Evolutionary conservation across 2,797 vertebrate species (phyloP).

Genomic region (Hoplostethus mediterraneus): DNA sequence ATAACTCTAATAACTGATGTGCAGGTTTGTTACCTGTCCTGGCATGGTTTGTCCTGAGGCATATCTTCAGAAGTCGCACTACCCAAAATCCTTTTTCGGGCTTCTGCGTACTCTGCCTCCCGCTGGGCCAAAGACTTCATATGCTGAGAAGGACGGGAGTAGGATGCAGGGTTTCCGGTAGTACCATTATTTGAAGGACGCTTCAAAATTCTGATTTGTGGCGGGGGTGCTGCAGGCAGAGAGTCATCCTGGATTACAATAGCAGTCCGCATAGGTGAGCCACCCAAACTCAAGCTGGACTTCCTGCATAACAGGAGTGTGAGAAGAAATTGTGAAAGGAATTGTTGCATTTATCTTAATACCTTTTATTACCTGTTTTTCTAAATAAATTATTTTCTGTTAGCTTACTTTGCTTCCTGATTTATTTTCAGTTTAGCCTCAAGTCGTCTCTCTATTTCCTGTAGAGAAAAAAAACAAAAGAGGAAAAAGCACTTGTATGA

Average conservation of each 20-base stretch:
- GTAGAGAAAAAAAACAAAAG: constrained; percentile 26
- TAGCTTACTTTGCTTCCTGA: constrained; percentile 92
- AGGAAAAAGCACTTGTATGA: background rate
- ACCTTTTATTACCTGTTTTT: background rate
- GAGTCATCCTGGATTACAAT: constrained; percentile 96
- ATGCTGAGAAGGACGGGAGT: constrained; percentile 88
- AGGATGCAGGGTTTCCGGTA: constrained; percentile 81
- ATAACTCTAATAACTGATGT: background rate
- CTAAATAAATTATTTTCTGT: background rate
- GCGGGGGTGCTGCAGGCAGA: constrained; percentile 91
- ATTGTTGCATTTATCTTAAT: background rate
- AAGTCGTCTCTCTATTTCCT: constrained; percentile 97
- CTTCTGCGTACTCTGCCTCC: constrained; percentile 96
- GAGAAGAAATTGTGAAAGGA: constrained; percentile 3
- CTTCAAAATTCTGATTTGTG: constrained; percentile 96
- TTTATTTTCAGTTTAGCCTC: constrained; percentile 96
- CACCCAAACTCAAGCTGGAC: constrained; percentile 73
- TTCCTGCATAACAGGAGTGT: constrained; percentile 78
- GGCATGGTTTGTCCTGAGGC: constrained; percentile 83
- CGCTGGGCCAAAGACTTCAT: constrained; percentile 95
- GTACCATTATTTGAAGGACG: constrained; percentile 92
- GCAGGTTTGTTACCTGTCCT: constrained; percentile 84
- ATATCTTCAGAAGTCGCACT: constrained; percentile 93
- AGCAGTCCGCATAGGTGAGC: constrained; percentile 90
- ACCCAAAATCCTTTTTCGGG: constrained; percentile 92